Evolutionary conservation across 1,140 invertebrate species (phyloP), one percentile per base, ranked within the genome.

Genomic region (Trichonephila clavipes): DNA sequence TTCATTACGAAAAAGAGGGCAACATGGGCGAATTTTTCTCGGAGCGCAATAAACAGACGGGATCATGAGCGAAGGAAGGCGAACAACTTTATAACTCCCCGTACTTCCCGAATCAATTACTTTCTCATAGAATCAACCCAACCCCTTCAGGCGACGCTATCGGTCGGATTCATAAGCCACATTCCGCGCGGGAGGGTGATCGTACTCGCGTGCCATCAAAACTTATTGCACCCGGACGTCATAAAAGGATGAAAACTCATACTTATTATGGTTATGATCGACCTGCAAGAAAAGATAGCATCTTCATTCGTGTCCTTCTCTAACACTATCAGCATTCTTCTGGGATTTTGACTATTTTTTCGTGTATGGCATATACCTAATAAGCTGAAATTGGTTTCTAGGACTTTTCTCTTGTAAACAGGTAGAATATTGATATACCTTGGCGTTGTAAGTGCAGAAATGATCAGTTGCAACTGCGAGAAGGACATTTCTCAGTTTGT

Each of bases 171-270:
- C 51, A 82, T 91, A 91, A 91, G 66, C 69, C 69, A 77, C 69
- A 77, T 51, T 85, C 83, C 82, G 77, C 91, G 34, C 59, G 10
- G 21, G 40, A 21, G 59, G 40, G 91, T 87, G 91, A 86, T 86
- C 91, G 62, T 66, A 87, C 62, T 92, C 91, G 91, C 91, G 91
- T 92, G 91, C 82, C 82, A 85, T 61, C 85, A 62, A 8, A 58
- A 61, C 85, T 19, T 21, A 34, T 64, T 87, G 59, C 59, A 61
- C 85, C 85, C 58, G 58, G 85, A 87, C 58, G 28, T 61, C 85
- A 87, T 87, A 87, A 87, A 83, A 87, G 21, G 85, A 87, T 61
- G 85, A 64, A 34, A 28, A 16, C 58, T 87, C 58, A 24, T 61
- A 28, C 85, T 83, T 83, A 83, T 83, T 62, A 87, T 87, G 85